Percentiles rank a stretch among this genome's conserved stretches.
Conservation (phyloP, 1,140 invertebrate genomes). For the Drosophila sturtevanti region DNA sequence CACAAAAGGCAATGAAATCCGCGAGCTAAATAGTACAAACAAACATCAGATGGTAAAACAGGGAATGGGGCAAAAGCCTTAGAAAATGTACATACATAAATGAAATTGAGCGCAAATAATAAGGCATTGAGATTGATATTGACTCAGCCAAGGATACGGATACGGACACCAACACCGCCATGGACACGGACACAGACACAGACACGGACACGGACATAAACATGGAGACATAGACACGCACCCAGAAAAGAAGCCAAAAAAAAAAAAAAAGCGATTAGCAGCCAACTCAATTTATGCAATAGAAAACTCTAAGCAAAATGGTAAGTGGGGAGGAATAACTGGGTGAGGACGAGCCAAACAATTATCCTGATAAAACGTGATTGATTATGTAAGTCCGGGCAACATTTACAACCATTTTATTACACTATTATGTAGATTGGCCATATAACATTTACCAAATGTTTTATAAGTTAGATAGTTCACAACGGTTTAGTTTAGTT, state of each 20-base stretch:
- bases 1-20: constrained; percentile 1
- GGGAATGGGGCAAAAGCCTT: neutral
- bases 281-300: constrained; percentile 39
- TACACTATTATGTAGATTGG: neutral
- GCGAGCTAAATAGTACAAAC: constrained; percentile 11
- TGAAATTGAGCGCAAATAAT: constrained; percentile 52
- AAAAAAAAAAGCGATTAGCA: constrained; percentile 7
- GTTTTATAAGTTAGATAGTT: neutral
- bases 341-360: constrained; percentile 23
- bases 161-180: neutral
- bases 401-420: constrained; percentile 1
- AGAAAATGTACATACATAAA: constrained; percentile 16
- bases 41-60: neutral
- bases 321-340: neutral
- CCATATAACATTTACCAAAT: neutral
- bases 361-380: constrained; percentile 54
- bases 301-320: constrained; percentile 8
- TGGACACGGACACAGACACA: constrained; percentile 5
- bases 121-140: constrained; percentile 33
- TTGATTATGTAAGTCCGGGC: constrained; percentile 40
- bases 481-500: no score
- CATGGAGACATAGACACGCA: neutral
- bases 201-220: neutral
- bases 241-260: neutral
- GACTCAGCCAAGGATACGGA: constrained; percentile 16